These are phyloP conservation scores for Etia nguti DNA, from an alignment of 2,113 vertebrate species.

Conservation along the genomic window DNA sequence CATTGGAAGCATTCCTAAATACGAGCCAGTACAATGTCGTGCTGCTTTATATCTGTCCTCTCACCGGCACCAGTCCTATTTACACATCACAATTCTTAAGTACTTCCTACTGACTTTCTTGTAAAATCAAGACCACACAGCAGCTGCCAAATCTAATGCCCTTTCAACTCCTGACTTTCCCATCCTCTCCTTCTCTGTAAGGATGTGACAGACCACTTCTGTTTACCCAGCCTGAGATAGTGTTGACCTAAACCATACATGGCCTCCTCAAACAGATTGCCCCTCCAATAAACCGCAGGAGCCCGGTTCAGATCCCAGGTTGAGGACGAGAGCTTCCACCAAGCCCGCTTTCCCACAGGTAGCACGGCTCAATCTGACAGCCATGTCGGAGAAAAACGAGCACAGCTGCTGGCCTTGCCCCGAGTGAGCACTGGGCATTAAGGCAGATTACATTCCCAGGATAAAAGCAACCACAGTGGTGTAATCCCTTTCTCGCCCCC, in stretches of 20 bases:
- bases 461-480: constrained; percentile 65
- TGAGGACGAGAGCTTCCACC: constrained; percentile 30
- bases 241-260: constrained; percentile 50
- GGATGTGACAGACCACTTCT: constrained; percentile 19
- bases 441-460: constrained; percentile 66
- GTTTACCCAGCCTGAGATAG: constrained; percentile 49
- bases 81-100: constrained; percentile 45
- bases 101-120: constrained; percentile 57
- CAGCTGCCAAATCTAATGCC: constrained; percentile 10
- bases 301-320: constrained; percentile 18
- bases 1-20: constrained; percentile 21
- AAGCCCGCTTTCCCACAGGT: constrained; percentile 65
- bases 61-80: constrained; percentile 39
- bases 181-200: background rate
- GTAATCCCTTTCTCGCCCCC: constrained; percentile 34
- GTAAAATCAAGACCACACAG: constrained; percentile 54
- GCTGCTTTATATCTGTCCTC: constrained; percentile 37
- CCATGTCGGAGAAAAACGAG: constrained; percentile 44
- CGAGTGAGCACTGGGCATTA: constrained; percentile 63
- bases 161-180: constrained; percentile 12
- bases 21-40: background rate
- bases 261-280: constrained; percentile 38
- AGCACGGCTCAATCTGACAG: constrained; percentile 29
- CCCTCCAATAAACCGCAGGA: constrained; percentile 52
- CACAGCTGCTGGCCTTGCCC: constrained; percentile 67